Evolutionary conservation across 2,888 invertebrate genomes (phyloP), one percentile per base, ranked within the genome.

Genomic region (Gnatocerus cornutus): DNA sequence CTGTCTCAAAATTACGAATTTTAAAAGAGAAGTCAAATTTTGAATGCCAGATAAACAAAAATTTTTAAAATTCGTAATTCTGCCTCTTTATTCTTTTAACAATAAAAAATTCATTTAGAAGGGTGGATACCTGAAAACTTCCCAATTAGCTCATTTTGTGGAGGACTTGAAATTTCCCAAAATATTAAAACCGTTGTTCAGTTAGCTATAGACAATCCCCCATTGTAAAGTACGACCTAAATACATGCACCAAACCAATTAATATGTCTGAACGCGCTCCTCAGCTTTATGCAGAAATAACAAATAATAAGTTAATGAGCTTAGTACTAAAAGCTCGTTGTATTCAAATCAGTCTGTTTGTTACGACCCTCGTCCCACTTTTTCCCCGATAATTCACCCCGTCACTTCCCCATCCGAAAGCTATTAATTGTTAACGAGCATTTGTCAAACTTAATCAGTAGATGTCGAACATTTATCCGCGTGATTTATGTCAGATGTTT

Each of bases 351-450:
- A 9, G 33, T 33, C 6, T 33, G 33, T 33, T 7, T n/a, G 21
- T 21, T 3, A 33, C 33, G 33, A 9, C 33, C 33, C 6, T 7
- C 33, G 7, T 7, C 41, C 41, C 41, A 12, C 29, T 50, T 50
- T 27, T n/a, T 10, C 33, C 41, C 45, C 8, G 27, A 59, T 59
- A 45, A 46, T 39, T 62, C 62, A 33, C 13, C 53, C 29, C 41
- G 62, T 45, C 53, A 41, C 33, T 64, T 43, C 13, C n/a, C 53
- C 16, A 45, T 55, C 45, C 53, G 30, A 43, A 55, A 64, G 65
- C 65, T 45, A 65, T 65, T 65, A 65, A 65, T 65, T 65, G 65
- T 65, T 65, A 65, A 65, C 65, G 48, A 65, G 65, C 55, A 65
- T 65, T 65, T 65, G 65, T 65, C 65, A 65, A 55, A 65, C 46